Evolutionary conservation across 1,140 invertebrate genomes (phyloP).

Genomic region (Macrobrachium nipponense): DNA sequence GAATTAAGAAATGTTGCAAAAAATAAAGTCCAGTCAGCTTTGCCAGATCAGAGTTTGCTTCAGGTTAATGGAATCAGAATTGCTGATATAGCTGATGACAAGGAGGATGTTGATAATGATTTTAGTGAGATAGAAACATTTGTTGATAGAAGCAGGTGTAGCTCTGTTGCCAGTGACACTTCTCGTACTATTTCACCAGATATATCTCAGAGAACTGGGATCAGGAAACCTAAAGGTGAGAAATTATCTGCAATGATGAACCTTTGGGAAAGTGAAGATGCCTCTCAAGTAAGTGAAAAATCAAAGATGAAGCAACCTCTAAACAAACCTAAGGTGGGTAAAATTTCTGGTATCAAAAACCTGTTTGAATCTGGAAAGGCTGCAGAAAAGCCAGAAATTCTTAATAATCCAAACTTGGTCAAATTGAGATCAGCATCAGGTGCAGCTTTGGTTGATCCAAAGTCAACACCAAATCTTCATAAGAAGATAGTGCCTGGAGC

Average conservation of each 20-base stretch:
- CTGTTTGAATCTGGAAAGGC: slow-evolving; percentile 54
- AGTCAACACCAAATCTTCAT: neutral
- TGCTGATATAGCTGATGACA: neutral
- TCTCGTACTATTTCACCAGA: slow-evolving; percentile 42
- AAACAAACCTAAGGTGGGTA: slow-evolving; percentile 34
- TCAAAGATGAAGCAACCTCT: no score
- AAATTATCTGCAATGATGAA: no score
- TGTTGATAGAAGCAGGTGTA: slow-evolving; percentile 35
- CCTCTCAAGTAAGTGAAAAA: no score
- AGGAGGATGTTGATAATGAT: neutral
- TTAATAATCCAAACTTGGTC: slow-evolving; percentile 1
- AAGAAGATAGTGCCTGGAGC: slow-evolving; percentile 6
- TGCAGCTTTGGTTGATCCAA: slow-evolving; percentile 28
- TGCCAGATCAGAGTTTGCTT: no score
- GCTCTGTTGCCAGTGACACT: slow-evolving; percentile 45
- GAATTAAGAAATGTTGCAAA: no score
- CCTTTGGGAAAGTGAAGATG: no score
- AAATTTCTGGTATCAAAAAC: slow-evolving; percentile 50
- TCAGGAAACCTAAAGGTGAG: neutral
- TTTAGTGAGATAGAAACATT: slow-evolving; percentile 20
- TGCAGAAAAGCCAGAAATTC: slow-evolving; percentile 5
- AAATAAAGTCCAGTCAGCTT: no score
- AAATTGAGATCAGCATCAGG: slow-evolving; percentile 51
- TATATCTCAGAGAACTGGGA: slow-evolving; percentile 25
- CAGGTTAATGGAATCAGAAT: no score